Evolutionary conservation across 2,888 invertebrate genomes (phyloP), one percentile per base, ranked within the genome.

Genomic region (Dexiosoma caninum): DNA sequence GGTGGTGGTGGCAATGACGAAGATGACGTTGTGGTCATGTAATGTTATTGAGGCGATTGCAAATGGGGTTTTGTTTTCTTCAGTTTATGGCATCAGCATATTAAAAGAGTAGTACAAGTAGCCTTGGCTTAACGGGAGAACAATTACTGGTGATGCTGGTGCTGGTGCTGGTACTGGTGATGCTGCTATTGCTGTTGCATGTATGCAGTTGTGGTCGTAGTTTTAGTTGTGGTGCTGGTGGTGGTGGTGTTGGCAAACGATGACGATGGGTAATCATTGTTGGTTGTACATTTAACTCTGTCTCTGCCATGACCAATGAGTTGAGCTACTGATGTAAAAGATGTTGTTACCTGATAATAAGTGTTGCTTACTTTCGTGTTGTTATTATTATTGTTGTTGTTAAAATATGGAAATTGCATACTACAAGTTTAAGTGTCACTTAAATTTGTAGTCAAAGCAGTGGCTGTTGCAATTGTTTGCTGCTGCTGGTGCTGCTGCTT

Each of bases 401-500:
- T 77, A 77, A 81, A 81, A 72, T 81, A 81, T 81, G 81, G 81
- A 81, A 81, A 81, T 81, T 77, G 72, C 81, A 64, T 64, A 64
- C 67, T 77, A 72, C 77, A 72, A 64, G 77, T 77, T 74, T 81
- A 69, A 77, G 81, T 81, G 81, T 81, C 81, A 81, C 81, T 81
- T 72, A 74, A 81, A 81, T 77, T 81, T 81, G 70, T 77, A 77
- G 70, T 60, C 30, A 42, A 21, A 55, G 55, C 62, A 23, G 44
- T 69, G 62, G 4, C 6, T 27, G 27, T 27, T 27, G 27, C 27
- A n/a, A n/a, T n/a, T n/a, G n/a, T n/a, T 49, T 49, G 64, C 32
- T 44, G 53, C 44, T 37, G 51, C 44, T 77, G 59, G 9, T 44
- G 27, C 12, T 64, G 62, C 21, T 57, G 42, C 1, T 53, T 12